These are phyloP conservation scores for Drosophila repleta DNA, from an alignment of 1,140 invertebrate genomes.

Conservation along the genomic window DNA sequence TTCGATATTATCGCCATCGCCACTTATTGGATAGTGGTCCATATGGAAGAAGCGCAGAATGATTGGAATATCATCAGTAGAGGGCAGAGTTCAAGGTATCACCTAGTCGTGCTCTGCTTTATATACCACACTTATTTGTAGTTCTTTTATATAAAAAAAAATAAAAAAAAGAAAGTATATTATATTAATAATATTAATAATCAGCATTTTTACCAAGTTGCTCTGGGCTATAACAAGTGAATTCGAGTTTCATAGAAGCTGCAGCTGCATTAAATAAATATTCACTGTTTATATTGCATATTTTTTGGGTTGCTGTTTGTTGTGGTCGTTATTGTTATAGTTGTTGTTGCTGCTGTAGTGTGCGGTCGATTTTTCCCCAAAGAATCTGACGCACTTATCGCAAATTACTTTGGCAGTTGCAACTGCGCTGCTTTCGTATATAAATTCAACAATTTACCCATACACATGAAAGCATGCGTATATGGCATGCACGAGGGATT, in stretches of 20 bases:
- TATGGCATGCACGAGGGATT: conserved; percentile 64
- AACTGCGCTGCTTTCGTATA: conserved; percentile 76
- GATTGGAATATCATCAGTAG: too few species aligned
- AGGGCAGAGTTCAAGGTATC: too few species aligned
- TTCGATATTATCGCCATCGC: too few species aligned
- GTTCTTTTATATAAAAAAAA: too few species aligned
- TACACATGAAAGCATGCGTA: conserved; percentile 67
- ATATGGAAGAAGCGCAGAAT: too few species aligned
- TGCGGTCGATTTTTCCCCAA: conserved; percentile 79
- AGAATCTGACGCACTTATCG: conserved; percentile 82
- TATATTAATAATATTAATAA: too few species aligned
- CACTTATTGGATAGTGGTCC: too few species aligned
- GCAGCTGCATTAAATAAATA: conserved; percentile 57
- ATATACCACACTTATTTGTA: too few species aligned
- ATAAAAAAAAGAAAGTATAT: too few species aligned
- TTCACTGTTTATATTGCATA: conserved; percentile 63
- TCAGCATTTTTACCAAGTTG: not conserved
- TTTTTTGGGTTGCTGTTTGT: conserved; percentile 30
- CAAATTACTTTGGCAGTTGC: conserved; percentile 82
- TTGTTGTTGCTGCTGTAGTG: conserved; percentile 37
- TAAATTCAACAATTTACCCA: conserved; percentile 81
- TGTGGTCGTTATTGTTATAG: conserved; percentile 25
- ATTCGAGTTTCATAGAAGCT: conserved; percentile 51
- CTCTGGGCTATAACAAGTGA: conserved; percentile 42
- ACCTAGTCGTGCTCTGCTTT: too few species aligned